Base-by-base conservation (phyloP, 2,113 vertebrate genomes). In the Brachyhypopomus occidentalis region DNA sequence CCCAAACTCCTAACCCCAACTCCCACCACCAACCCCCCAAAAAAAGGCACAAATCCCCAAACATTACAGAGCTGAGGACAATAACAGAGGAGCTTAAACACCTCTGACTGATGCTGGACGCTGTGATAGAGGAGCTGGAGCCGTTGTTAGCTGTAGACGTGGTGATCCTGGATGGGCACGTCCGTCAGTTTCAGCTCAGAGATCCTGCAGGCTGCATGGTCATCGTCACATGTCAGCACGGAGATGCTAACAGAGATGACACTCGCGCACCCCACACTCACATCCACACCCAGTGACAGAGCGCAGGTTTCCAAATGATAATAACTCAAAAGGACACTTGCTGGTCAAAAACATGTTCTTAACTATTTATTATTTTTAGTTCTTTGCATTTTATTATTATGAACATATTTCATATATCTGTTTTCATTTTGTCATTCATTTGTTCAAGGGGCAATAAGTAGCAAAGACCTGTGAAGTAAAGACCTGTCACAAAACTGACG, bases 261-360 rank as follows among this genome's bases (percentile, higher is more conserved):
- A 27, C 9, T 41, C 41, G 34, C 30, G 34, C 67, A 48, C 70
- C 62, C n/a, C 77, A 66, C 55, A 25, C 64, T 56, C 74, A 23
- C 30, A 64, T 58, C 45, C 41, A 20, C 72, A 55, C 38, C 30
- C 55, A 69, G 73, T 45, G 56, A 83, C 69, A 84, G 84, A 83
- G 87, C 84, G 85, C 84, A 83, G 76, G 82, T 86, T 85, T 85
- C 86, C 84, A 88, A 88, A 87, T 73, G 62, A 27, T 45, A 70
- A 64, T 27, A 41, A 66, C 62, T 52, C 27, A 38, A 78, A 60
- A 70, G 8, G 83, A 81, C 72, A 62, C 66, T 64, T 78, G 69
- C 72, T 76, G 62, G 48, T 58, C 20, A 58, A 76, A 70, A 52
- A 62, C 19, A 36, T 7, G 20, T 30, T 12, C 8, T 69, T 16